A percentile compares a stretch with the other conserved stretches of the same genome.
Conservation (phyloP, 2,888 invertebrate genomes). For the Drosophila rubida region DNA sequence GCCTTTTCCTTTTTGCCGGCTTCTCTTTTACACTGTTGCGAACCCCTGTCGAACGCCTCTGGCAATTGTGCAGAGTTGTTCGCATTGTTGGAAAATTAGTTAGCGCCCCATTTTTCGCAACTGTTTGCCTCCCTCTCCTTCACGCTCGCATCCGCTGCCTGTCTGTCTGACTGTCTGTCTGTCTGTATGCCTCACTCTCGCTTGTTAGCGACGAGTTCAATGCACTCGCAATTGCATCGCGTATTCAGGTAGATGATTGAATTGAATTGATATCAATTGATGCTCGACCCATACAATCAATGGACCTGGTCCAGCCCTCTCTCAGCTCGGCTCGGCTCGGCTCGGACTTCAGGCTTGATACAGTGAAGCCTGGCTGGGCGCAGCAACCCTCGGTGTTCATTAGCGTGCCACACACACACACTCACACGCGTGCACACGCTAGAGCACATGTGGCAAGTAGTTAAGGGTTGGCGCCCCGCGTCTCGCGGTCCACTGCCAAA, state of each 20-base stretch:
- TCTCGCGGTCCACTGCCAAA: constrained; percentile 16
- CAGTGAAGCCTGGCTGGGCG: constrained; percentile 40
- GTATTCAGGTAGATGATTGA: constrained; percentile 32
- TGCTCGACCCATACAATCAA: constrained; percentile 30
- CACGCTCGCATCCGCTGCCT: not conserved
- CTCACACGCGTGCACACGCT: constrained; percentile 9
- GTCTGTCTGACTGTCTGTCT: too few relatives aligned
- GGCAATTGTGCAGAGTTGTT: constrained; percentile 11
- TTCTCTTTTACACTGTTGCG: not conserved
- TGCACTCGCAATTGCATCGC: constrained; percentile 37
- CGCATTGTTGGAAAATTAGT: constrained; percentile 54
- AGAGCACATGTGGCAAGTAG: constrained; percentile 8
- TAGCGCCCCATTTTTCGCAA: constrained; percentile 57
- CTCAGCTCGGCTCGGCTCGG: not conserved
- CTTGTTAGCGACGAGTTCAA: constrained; percentile 47
- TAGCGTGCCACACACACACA: constrained; percentile 29
- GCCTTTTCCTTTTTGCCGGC: not conserved
- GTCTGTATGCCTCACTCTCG: not conserved
- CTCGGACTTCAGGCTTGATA: constrained; percentile 16
- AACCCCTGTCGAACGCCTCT: constrained; percentile 23
- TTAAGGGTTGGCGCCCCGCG: constrained; percentile 43
- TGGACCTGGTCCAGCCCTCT: constrained; percentile 39
- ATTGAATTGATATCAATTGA: constrained; percentile 50
- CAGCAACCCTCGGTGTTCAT: constrained; percentile 50
- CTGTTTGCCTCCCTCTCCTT: constrained; percentile 1